Evolutionary conservation across 2,113 vertebrate genomes (phyloP).

Genomic region (Hippopotamus amphibius): DNA sequence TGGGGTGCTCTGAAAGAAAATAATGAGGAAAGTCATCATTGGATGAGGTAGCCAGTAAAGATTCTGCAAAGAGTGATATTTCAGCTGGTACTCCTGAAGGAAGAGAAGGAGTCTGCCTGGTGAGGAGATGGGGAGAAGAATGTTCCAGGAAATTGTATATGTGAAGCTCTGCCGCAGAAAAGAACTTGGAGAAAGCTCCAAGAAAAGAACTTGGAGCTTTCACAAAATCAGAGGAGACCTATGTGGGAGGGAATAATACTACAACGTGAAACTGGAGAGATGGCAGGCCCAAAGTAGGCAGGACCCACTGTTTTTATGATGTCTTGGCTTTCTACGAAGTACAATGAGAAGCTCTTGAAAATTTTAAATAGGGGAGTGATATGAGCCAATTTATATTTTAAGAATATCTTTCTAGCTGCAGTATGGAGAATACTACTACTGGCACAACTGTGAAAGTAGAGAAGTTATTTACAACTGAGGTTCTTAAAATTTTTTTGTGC

Average conservation of each 20-base stretch:
- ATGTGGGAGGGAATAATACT: not conserved
- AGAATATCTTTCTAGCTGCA: constrained; percentile 14
- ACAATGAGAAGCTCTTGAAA: not conserved
- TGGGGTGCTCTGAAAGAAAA: not conserved
- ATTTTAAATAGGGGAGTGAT: constrained; percentile 3
- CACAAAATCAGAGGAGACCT: not conserved
- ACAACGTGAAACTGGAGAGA: not conserved
- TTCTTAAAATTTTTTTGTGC: not conserved
- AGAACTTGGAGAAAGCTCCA: not conserved
- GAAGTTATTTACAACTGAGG: constrained; percentile 6
- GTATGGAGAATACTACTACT: not conserved
- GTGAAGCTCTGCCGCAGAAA: not conserved
- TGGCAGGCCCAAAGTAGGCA: not conserved
- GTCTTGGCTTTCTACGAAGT: not conserved
- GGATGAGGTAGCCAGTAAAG: not conserved
- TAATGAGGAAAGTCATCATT: not conserved
- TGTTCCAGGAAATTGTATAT: not conserved
- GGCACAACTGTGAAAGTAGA: not conserved
- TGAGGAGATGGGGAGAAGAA: not conserved
- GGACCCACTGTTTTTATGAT: not conserved
- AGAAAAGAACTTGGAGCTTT: constrained; percentile 1
- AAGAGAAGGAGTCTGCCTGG: not conserved
- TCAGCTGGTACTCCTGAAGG: not conserved
- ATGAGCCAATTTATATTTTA: constrained; percentile 14
- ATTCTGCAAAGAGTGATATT: not conserved